Base-by-base conservation (phyloP, 2,113 vertebrate species). In the Psittacara wagleri region DNA sequence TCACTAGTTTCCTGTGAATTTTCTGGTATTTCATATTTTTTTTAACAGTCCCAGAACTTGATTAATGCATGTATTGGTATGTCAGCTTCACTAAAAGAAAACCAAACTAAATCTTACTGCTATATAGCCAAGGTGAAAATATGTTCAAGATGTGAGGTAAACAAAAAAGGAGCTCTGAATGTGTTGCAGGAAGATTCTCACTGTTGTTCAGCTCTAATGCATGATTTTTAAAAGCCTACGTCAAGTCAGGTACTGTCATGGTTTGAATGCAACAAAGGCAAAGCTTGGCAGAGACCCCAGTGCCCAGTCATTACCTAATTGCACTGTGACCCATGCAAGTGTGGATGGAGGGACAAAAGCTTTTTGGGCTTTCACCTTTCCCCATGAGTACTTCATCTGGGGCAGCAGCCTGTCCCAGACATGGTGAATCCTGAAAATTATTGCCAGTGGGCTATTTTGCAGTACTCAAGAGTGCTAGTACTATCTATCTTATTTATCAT, bases 321-420 rank as follows among this genome's bases (percentile, higher is more conserved):
- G 51, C 48, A 18, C 11, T 59, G 22, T 1, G 3, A 73, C 10
- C 4, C 1, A 0, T 3, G 1, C 7, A 81, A 52, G 13, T 6
- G 10, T 17, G 28, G 39, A 15, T 18, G 41, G 46, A 86, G 25
- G 10, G 8, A n/a, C 14, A 63, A 83, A 66, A 77, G 13, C 10
- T 23, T 28, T 52, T 72, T 52, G 57, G 25, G 9, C 48, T 86
- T 74, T 73, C 48, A 33, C 17, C 16, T 61, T 79, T 23, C n/a
- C 14, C 19, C 5, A 5, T 76, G 27, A 12, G 23, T 64, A 35
- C 48, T 83, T 87, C 23, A 3, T 16, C 6, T 29, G 14, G 22
- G 22, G 9, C 12, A 69, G 14, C 44, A 78, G 48, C 13, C 41
- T 84, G n/a, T 55, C 16, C 20, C 28, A n/a, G 37, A 1, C 8